Percentiles rank a stretch among this genome's conserved stretches.
Conservation (phyloP, 2,797 vertebrate genomes). For the Phylloscopus collybita region DNA sequence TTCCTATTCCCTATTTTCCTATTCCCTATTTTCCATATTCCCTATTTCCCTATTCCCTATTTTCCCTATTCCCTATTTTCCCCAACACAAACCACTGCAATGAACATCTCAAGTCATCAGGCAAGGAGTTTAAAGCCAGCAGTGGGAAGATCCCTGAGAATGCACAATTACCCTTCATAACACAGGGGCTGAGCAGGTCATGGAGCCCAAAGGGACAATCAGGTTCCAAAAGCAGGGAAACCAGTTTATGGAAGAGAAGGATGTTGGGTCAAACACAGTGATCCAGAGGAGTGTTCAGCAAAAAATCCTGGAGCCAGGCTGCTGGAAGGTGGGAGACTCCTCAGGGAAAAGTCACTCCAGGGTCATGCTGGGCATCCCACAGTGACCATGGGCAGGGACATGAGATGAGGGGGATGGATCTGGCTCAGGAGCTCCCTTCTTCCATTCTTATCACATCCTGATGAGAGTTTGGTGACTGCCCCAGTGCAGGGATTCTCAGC, state of each 20-base stretch:
- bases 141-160: neutral
- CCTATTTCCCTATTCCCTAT: neutral
- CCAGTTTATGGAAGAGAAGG: rapidly evolving
- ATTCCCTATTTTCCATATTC: neutral
- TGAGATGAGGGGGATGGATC: neutral
- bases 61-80: neutral
- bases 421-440: neutral
- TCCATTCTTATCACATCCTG: neutral
- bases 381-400: neutral
- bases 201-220: neutral
- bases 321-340: neutral
- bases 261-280: neutral
- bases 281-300: neutral
- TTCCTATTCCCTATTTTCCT: neutral
- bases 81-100: neutral
- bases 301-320: neutral
- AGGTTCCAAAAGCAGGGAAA: neutral
- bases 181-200: neutral
- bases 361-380: neutral
- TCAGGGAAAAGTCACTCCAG: neutral
- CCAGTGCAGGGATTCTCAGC: neutral
- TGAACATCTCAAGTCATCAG: neutral
- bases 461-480: neutral
- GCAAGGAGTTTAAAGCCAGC: neutral
- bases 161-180: neutral